Base-by-base conservation (phyloP, 2,113 vertebrate genomes). In the Pterocles orientalis region DNA sequence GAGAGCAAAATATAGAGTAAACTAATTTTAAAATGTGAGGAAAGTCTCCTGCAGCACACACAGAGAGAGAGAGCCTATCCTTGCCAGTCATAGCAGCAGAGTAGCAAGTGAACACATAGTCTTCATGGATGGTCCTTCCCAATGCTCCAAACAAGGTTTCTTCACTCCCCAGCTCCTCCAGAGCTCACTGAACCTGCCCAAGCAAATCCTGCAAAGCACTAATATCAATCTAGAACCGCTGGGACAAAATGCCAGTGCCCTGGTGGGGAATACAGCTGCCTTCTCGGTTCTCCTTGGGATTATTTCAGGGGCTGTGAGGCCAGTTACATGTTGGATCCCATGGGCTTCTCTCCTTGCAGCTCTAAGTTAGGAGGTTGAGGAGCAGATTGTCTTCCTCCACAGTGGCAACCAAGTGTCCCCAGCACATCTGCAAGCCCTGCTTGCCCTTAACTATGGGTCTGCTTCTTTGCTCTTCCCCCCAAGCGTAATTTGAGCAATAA, bases 171-270 rank as follows among this genome's bases (percentile, higher is more conserved):
- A 53, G 13, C 45, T 48, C 28, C 43, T 53, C 25, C 76, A 77
- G 68, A 92, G 64, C n/a, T 24, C 83, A 8, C 77, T 28, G 56
- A 58, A 72, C 39, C 45, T 66, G 61, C 54, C 58, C 17, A 36
- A 66, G 39, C 6, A 8, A 58, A 60, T n/a, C 18, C 69, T 45
- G 24, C 3, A 29, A 18, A 10, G 26, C 56, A 25, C 47, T 75
- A 34, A n/a, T 5, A 18, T 26, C 43, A 26, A 64, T 41, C 53
- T 64, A 34, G 56, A 83, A 39, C 43, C n/a, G 31, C n/a, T 14
- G 54, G n/a, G 50, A 82, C 0, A 5, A 69, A 76, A 45, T 0
- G 0, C 14, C 26, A 47, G 28, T 1, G 6, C 6, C 43, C 17
- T 25, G 0, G 34, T 7, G 36, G 50, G 82, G 41, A 76, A 31